A percentile compares a stretch with the other conserved stretches of the same genome.
Conservation (phyloP, 1,140 invertebrate species). For the Pristionchus pacificus region DNA sequence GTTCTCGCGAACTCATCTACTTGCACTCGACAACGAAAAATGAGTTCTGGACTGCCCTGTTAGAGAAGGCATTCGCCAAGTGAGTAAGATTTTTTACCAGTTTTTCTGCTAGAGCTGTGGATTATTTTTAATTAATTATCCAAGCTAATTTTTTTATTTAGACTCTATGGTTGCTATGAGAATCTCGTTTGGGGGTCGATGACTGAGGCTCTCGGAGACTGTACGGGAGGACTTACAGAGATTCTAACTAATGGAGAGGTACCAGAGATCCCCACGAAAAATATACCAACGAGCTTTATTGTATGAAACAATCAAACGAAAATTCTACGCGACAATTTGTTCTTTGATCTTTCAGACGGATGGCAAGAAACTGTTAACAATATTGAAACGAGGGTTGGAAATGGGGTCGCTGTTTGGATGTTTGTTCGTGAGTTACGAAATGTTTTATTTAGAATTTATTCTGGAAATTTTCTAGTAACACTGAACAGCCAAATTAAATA, state of each 20-base stretch:
- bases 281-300: too few species aligned
- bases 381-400: slow-evolving; percentile 46
- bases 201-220: slow-evolving; percentile 66
- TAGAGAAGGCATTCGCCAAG: slow-evolving; percentile 99
- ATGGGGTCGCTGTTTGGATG: too few species aligned
- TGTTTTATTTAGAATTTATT: too few species aligned
- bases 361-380: slow-evolving; percentile 38
- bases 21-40: slow-evolving; percentile 85
- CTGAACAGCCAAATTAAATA: too few species aligned
- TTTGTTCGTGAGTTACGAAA: too few species aligned
- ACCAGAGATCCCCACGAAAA: too few species aligned
- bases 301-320: too few species aligned
- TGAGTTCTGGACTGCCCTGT: slow-evolving; percentile 88
- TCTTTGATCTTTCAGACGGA: slow-evolving; percentile 25
- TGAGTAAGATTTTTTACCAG: slow-evolving; percentile 58
- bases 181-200: slow-evolving; percentile 65
- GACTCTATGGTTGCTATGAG: slow-evolving; percentile 66
- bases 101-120: background rate
- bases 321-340: too few species aligned
- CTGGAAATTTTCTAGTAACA: too few species aligned
- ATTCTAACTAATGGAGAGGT: too few species aligned
- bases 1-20: slow-evolving; percentile 82
- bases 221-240: slow-evolving; percentile 66
- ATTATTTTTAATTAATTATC: background rate
- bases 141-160: slow-evolving; percentile 34